phyloP scores from a whole-genome alignment of 1,140 invertebrate species.

The Chionoecetes opilio region DNA sequence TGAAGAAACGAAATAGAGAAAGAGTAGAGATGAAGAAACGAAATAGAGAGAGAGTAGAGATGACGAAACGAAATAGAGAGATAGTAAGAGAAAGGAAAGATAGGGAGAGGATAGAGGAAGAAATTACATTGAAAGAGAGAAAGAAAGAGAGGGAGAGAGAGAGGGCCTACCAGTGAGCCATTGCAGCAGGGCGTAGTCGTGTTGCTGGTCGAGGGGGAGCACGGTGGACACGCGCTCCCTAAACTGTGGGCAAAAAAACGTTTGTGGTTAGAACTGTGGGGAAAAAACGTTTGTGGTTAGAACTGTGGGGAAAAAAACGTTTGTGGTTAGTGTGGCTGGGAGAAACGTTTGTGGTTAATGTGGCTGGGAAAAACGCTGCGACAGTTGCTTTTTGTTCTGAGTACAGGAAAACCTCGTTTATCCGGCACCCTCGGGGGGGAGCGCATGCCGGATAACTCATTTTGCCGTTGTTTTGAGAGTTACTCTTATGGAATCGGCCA shows the following conservation, averaged over 20 bases:
- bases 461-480: no score
- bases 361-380: no score
- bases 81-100: no score
- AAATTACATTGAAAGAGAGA: no score
- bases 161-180: slow-evolving; percentile 66
- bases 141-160: no score
- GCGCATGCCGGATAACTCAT: no score
- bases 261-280: background rate
- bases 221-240: slow-evolving; percentile 61
- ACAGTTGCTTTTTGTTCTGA: no score
- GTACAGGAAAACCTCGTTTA: no score
- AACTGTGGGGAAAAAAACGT: background rate
- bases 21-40: background rate
- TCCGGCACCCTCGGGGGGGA: no score
- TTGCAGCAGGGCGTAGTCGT: slow-evolving; percentile 67
- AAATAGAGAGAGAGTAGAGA: background rate
- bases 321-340: background rate
- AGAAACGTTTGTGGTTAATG: background rate
- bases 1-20: no score
- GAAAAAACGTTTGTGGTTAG: background rate
- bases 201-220: slow-evolving; percentile 52
- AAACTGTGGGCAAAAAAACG: slow-evolving; percentile 49
- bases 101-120: no score
- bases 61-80: background rate
- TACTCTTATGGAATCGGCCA: no score